A percentile compares a stretch with the other conserved stretches of the same genome.
Conservation (phyloP, 2,113 vertebrate species). For the Melanerpes formicivorus region DNA sequence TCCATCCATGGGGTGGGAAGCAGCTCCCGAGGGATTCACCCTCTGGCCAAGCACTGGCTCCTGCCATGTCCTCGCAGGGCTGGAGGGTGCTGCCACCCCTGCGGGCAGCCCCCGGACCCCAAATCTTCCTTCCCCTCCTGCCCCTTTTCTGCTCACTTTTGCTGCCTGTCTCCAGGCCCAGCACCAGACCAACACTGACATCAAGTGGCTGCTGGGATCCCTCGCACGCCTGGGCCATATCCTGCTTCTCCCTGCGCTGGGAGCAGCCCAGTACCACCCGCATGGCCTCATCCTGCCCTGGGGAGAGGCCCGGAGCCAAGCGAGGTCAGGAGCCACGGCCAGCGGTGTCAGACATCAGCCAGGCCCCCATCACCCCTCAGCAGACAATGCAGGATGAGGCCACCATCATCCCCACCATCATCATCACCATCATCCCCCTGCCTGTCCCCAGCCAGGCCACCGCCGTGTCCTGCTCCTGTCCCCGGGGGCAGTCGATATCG, state of each 20-base stretch:
- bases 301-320: not conserved
- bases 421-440: not conserved
- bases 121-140: not conserved
- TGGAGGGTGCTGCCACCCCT: not conserved
- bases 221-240: not conserved
- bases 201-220: not conserved
- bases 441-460: not conserved
- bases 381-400: not conserved
- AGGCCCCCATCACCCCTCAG: fast-evolving
- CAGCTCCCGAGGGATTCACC: not conserved
- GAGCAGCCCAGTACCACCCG: not conserved
- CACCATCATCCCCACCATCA: not conserved
- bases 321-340: fast-evolving
- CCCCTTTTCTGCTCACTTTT: not conserved
- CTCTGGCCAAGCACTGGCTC: not conserved
- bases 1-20: not conserved
- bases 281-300: not conserved
- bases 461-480: not conserved
- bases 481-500: conserved; percentile 1
- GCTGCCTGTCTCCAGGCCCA: not conserved
- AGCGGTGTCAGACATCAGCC: fast-evolving
- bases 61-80: fast-evolving
- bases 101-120: not conserved
- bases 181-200: not conserved
- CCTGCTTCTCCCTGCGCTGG: not conserved